Conservation (phyloP, 2,888 invertebrate species). For the Macrostomum cliftonense region DNA sequence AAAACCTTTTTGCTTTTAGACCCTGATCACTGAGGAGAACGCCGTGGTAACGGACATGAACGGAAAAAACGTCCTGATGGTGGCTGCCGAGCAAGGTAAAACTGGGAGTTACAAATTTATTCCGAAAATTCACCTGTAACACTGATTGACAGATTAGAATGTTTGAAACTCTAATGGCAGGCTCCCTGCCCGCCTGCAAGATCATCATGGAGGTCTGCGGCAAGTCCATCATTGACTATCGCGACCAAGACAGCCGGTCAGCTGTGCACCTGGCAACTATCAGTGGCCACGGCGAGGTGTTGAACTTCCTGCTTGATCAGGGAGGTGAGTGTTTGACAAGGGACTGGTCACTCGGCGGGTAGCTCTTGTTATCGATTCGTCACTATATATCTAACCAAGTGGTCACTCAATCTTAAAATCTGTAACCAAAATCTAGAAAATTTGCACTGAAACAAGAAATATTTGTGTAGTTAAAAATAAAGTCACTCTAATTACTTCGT, state of each 20-base stretch:
- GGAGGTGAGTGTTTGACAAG: slow-evolving; percentile 25
- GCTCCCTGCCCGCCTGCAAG: slow-evolving; percentile 27
- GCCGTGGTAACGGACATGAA: slow-evolving; percentile 27
- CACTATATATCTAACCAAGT: too few relatives aligned
- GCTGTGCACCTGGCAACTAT: slow-evolving; percentile 33
- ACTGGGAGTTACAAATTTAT: too few relatives aligned
- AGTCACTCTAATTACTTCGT: too few relatives aligned
- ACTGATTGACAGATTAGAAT: too few relatives aligned
- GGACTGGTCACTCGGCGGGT: too few relatives aligned
- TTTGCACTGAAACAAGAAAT: too few relatives aligned
- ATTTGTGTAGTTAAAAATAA: too few relatives aligned
- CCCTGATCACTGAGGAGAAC: slow-evolving; percentile 28
- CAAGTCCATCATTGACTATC: slow-evolving; percentile 19
- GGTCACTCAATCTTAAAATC: too few relatives aligned
- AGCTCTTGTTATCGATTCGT: too few relatives aligned
- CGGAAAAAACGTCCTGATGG: slow-evolving; percentile 31
- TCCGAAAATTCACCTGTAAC: too few relatives aligned
- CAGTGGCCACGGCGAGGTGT: slow-evolving; percentile 33
- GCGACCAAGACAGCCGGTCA: slow-evolving; percentile 25
- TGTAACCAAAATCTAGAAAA: too few relatives aligned
- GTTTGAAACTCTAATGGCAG: slow-evolving; percentile 17
- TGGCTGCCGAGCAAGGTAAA: slow-evolving; percentile 33
- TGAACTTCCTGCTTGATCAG: slow-evolving; percentile 31
- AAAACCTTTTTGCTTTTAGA: slow-evolving; percentile 16
- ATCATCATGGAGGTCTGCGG: slow-evolving; percentile 30